Evolutionary conservation across 2,888 invertebrate genomes (phyloP).

Genomic region (Ferdinandea cuprea): DNA sequence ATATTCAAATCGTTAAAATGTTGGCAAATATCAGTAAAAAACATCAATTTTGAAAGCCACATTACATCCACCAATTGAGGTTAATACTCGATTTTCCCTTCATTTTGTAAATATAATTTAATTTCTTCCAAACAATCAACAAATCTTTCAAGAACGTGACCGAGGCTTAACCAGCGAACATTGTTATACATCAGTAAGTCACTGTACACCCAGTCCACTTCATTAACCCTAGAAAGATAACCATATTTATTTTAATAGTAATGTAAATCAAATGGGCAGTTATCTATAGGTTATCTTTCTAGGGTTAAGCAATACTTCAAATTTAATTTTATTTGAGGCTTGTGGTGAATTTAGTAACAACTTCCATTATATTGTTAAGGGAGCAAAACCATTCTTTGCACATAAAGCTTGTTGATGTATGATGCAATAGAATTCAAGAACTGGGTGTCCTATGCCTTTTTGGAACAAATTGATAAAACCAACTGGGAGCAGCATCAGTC

Average conservation of each 20-base stretch:
- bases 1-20: no score
- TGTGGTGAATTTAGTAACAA: slow-evolving; percentile 14
- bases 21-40: no score
- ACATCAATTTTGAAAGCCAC: no score
- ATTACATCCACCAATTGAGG: slow-evolving; percentile 5
- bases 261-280: no score
- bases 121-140: slow-evolving; percentile 10
- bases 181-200: slow-evolving; percentile 20
- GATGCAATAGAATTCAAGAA: slow-evolving; percentile 24
- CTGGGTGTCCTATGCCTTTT: slow-evolving; percentile 10
- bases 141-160: slow-evolving; percentile 15
- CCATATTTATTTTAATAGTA: no score
- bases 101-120: slow-evolving; percentile 16
- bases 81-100: slow-evolving; percentile 19
- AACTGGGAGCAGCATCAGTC: no score
- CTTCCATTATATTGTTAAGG: no score
- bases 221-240: no score
- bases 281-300: no score
- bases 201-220: slow-evolving; percentile 21
- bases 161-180: slow-evolving; percentile 16
- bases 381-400: no score
- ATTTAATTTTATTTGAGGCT: slow-evolving; percentile 21
- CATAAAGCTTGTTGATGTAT: no score
- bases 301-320: slow-evolving; percentile 29
- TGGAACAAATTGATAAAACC: slow-evolving; percentile 14